phyloP scores from a whole-genome alignment of 1,140 invertebrate species.

The Heterodera carotae region DNA sequence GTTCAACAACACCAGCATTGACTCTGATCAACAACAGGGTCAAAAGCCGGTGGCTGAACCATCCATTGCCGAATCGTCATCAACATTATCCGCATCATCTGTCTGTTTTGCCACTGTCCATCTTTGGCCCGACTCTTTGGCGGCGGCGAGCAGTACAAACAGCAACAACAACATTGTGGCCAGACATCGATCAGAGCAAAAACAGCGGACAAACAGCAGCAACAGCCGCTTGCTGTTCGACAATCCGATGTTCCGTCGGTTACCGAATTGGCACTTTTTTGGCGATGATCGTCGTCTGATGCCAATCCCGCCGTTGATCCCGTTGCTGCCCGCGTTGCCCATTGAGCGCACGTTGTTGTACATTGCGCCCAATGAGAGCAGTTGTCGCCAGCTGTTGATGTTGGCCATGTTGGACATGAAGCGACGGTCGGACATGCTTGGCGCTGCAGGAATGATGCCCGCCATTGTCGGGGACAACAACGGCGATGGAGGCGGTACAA shows the following conservation, averaged over 20 bases:
- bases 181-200: not conserved
- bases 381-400: conserved; percentile 20
- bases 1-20: conserved; percentile 3
- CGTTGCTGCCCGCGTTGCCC: conserved; percentile 11
- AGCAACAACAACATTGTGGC: not conserved
- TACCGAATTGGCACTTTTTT: conserved; percentile 32
- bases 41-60: too few relatives aligned
- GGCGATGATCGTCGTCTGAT: conserved; percentile 21
- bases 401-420: conserved; percentile 22
- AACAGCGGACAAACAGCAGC: not conserved
- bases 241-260: conserved; percentile 24
- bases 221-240: conserved; percentile 27
- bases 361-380: conserved; percentile 24
- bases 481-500: not conserved
- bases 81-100: not conserved
- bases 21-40: too few relatives aligned
- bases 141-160: not conserved
- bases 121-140: not conserved
- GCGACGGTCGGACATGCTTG: not conserved
- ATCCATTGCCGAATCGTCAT: not conserved
- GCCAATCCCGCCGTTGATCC: conserved; percentile 21
- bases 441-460: not conserved
- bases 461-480: not conserved
- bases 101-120: conserved; percentile 10
- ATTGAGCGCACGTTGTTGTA: conserved; percentile 23